Base-by-base conservation (phyloP, 2,888 invertebrate species). In the Drosophila sordidula region DNA sequence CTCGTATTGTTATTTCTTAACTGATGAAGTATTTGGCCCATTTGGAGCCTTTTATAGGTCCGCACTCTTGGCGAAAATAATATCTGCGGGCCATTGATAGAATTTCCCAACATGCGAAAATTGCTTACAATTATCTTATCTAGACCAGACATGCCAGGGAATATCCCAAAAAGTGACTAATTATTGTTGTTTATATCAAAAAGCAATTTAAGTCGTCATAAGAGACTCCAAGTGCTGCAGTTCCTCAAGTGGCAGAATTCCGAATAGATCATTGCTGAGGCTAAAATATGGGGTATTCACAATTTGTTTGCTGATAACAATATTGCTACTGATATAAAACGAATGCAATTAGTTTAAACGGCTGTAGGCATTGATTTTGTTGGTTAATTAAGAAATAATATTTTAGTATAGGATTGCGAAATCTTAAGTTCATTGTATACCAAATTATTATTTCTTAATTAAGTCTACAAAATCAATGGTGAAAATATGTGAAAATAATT, bases 121-220 rank as follows among this genome's bases (percentile, higher is more conserved):
- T 38, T 34, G 11, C 12, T 8, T n/a, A 1, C 4, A 4, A 14
- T n/a, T 62, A 72, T 66, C 73, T 72, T 72, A 54, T 78, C 73
- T 14, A 16, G 3, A 5, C 1, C 8, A 45, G 12, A 34, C 25
- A 39, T 32, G 26, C n/a, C 26, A n/a, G 54, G 78, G 73, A 55
- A 66, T 71, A 51, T 45, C 57, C 59, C 42, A 16, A 45, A 36
- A 29, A 6, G 46, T 72, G 65, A 77, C 36, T 61, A 44, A 58
- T 42, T 38, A 25, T 22, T 8, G 0, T 39, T 39, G 1, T n/a
- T 26, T 16, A 32, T 57, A 49, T 52, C 44, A 18, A 46, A 16
- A 12, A 39, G 11, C 3, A 41, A 16, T 29, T 51, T 18, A 22
- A 51, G 55, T 56, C 42, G 22, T 47, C 54, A 39, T 39, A 18